A percentile compares a stretch with the other conserved stretches of the same genome.
phyloP scores from a whole-genome alignment of 2,888 invertebrate species.

The Auanema sp. region DNA sequence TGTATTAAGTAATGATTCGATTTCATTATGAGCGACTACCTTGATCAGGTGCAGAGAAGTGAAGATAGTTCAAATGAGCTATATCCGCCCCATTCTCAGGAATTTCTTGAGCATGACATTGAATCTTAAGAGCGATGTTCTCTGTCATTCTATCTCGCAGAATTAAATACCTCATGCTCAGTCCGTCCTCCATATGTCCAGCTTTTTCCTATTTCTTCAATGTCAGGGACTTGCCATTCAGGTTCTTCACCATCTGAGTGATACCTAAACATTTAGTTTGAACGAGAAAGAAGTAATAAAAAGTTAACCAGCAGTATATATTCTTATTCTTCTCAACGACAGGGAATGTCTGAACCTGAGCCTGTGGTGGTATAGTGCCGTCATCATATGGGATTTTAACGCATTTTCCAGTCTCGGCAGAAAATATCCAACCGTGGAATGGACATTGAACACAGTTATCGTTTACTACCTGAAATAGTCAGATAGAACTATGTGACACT shows the following conservation, averaged over 20 bases:
- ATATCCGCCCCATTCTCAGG: conserved; percentile 87
- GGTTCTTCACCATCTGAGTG: conserved; percentile 77
- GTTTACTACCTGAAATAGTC: conserved; percentile 63
- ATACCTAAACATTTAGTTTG: conserved; percentile 64
- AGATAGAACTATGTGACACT: neutral
- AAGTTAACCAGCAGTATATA: conserved; percentile 76
- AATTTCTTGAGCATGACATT: conserved; percentile 73
- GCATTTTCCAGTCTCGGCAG: conserved; percentile 77
- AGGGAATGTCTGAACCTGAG: conserved; percentile 74
- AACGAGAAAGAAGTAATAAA: neutral
- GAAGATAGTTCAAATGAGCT: conserved; percentile 79
- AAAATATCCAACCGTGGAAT: conserved; percentile 85
- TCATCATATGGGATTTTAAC: conserved; percentile 76
- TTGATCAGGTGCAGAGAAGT: conserved; percentile 64
- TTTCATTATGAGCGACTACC: too few species aligned
- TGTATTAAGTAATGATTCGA: neutral
- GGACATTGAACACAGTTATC: conserved; percentile 81
- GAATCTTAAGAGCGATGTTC: conserved; percentile 16
- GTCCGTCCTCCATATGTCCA: conserved; percentile 79
- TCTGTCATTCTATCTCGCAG: too few species aligned
- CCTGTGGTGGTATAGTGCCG: conserved; percentile 71
- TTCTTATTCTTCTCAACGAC: conserved; percentile 75
- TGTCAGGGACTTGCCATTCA: conserved; percentile 73
- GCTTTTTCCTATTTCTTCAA: conserved; percentile 70
- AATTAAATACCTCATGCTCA: conserved; percentile 70